Conservation (phyloP, 1,140 invertebrate species). For the Tetranychus urticae region DNA sequence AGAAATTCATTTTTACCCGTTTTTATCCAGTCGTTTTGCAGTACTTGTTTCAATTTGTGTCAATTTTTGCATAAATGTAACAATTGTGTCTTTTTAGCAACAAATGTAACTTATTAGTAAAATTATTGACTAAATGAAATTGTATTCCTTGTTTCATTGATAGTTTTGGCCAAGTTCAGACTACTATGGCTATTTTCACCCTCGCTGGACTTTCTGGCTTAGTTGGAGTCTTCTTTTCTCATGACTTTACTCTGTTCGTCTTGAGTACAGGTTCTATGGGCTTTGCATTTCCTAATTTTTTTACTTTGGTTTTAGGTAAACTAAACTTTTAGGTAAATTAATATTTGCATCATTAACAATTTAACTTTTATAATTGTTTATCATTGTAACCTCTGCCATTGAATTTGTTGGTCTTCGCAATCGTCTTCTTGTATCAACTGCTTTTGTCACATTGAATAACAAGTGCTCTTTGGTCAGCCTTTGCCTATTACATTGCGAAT, state of each 20-base stretch:
- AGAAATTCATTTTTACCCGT: too few relatives aligned
- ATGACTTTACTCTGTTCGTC: constrained; percentile 10
- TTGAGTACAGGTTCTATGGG: constrained; percentile 13
- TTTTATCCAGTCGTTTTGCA: too few relatives aligned
- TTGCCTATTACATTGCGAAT: not conserved
- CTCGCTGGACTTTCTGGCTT: too few relatives aligned
- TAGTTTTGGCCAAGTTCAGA: too few relatives aligned
- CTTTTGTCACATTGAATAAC: constrained; percentile 4
- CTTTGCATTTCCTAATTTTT: constrained; percentile 13
- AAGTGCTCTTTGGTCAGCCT: not conserved
- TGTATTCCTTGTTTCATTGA: too few relatives aligned
- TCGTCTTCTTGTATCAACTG: constrained; percentile 3
- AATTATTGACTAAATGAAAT: too few relatives aligned
- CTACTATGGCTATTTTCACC: too few relatives aligned
- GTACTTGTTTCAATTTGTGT: too few relatives aligned
- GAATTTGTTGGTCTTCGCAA: constrained; percentile 5
- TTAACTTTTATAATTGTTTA: not conserved
- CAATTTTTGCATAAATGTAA: too few relatives aligned
- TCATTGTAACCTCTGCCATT: not conserved
- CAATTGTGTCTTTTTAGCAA: too few relatives aligned
- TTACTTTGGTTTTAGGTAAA: constrained; percentile 9
- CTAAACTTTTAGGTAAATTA: not conserved
- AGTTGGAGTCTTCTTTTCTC: not conserved
- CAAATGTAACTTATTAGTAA: too few relatives aligned
- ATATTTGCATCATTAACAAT: not conserved